phyloP scores from a whole-genome alignment of 2,797 vertebrate species.

The Simalia tracyae region DNA sequence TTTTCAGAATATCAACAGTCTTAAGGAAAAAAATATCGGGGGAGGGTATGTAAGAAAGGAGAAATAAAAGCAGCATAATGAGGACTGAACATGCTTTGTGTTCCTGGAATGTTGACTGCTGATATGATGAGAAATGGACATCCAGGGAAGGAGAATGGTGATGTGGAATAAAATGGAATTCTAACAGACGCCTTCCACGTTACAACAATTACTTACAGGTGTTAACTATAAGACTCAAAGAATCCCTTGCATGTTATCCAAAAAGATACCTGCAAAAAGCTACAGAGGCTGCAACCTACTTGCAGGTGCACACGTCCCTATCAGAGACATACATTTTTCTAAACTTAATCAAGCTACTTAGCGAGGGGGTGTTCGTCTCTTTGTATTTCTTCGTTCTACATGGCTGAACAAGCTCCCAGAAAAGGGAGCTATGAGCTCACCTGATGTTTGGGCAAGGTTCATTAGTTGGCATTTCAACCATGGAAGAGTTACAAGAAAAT shows the following conservation, averaged over 20 bases:
- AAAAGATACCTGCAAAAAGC: neutral
- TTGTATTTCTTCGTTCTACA: neutral
- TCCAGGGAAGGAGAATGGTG: neutral
- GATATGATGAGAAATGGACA: no score
- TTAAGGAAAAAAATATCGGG: neutral
- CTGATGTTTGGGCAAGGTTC: neutral
- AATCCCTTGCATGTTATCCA: neutral
- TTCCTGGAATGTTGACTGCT: neutral
- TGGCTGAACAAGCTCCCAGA: neutral
- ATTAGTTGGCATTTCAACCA: neutral
- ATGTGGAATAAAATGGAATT: neutral
- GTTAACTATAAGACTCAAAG: neutral
- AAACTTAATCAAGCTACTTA: conserved; percentile 3
- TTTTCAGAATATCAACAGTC: neutral
- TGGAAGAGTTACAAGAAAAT: neutral
- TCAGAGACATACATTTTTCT: neutral
- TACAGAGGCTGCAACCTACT: neutral
- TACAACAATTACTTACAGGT: neutral
- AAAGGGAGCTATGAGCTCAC: neutral
- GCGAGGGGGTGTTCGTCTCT: neutral
- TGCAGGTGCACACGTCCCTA: neutral
- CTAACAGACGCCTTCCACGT: neutral
- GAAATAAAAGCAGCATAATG: neutral
- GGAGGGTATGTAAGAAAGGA: neutral
- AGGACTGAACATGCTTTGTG: no score